Evolutionary conservation across 2,113 vertebrate species (phyloP), one percentile per base, ranked within the genome.

Genomic region (Naja naja): DNA sequence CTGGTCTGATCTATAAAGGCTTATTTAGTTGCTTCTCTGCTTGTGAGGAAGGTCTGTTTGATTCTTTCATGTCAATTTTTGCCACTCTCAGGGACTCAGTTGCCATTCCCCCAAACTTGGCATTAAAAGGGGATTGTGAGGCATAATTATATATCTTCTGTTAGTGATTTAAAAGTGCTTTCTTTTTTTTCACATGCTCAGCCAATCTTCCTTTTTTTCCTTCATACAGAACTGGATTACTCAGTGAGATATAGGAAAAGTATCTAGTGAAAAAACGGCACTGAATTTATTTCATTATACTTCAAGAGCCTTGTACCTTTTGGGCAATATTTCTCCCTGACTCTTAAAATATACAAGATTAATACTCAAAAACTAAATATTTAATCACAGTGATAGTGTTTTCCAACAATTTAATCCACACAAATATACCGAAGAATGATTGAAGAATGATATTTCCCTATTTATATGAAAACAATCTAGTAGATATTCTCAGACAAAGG

Each of bases 1-100:
- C 91, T 89, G 85, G 69, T 85, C 49, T 74, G 34, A 55, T 92
- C 94, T 95, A 95, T 85, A 88, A 89, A 95, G 93, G 92, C 91
- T 94, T 1, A 0, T 64, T 94, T 87, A 92, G 52, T 94, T 95
- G 96, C 93, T 96, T 97, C 94, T 94, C 88, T 12, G 0, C 45
- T 87, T 56, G 92, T 86, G 85, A 92, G 74, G 91, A 90, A 92
- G 74, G 47, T 94, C 94, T 92, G 91, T 86, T 54, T 94, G 96
- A 96, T 94, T 94, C 94, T 93, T 90, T 74, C 94, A 95, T 91
- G 56, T 30, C 88, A 91, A 93, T 96, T 95, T 91, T 94, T 94
- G 92, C 93, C 92, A 90, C 85, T 94, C 93, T 94, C 30, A 0
- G 69, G 88, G 64, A 91, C 45, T 91, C 90, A 47, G 45, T 87